phyloP scores from a whole-genome alignment of 2,888 invertebrate species.

The Diaprepes abbreviatus region DNA sequence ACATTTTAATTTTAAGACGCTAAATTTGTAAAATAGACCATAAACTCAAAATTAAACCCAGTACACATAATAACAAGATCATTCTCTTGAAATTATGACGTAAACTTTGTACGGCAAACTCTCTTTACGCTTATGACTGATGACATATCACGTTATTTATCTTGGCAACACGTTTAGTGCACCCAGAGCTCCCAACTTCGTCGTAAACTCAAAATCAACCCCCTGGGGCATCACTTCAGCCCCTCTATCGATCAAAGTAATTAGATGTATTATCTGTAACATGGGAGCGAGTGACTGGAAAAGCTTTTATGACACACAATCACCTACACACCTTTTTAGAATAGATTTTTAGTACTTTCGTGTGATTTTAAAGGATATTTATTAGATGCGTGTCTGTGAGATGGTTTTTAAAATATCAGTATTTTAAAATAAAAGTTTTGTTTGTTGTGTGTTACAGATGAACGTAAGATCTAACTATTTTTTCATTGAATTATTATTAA shows the following conservation, averaged over 20 bases:
- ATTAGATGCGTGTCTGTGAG: background rate
- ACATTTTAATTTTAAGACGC: too few species aligned
- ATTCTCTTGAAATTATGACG: constrained; percentile 27
- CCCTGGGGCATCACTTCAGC: constrained; percentile 17
- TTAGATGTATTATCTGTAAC: constrained; percentile 39
- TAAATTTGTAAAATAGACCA: too few species aligned
- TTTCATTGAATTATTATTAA: too few species aligned
- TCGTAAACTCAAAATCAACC: constrained; percentile 35
- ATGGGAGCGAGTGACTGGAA: constrained; percentile 11
- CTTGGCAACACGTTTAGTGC: constrained; percentile 32
- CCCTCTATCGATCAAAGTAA: constrained; percentile 38
- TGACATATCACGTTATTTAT: constrained; percentile 38
- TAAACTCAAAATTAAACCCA: too few species aligned
- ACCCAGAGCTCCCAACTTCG: constrained; percentile 26
- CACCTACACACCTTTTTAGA: constrained; percentile 17
- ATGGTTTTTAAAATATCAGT: too few species aligned
- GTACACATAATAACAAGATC: background rate
- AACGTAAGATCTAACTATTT: too few species aligned
- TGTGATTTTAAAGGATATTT: constrained; percentile 11
- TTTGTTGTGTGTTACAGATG: too few species aligned
- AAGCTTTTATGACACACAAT: constrained; percentile 28
- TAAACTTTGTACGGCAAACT: constrained; percentile 46
- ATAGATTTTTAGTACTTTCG: constrained; percentile 14
- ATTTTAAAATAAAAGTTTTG: too few species aligned
- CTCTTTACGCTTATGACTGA: constrained; percentile 33